Evolutionary conservation across 2,888 invertebrate species (phyloP).

Genomic region (Drosophila tanythrix): DNA sequence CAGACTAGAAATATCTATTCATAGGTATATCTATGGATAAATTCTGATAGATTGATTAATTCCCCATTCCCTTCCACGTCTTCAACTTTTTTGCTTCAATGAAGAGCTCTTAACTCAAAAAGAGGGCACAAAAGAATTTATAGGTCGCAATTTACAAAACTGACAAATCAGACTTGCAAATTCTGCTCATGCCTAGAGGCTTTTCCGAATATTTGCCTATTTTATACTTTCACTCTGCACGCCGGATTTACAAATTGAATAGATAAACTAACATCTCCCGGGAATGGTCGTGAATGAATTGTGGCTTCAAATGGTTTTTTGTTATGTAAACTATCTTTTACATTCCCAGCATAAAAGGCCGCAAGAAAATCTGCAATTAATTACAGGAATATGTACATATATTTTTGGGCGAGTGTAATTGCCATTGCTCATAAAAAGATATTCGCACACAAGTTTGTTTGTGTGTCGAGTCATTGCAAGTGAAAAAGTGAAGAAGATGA

Average conservation of each 20-base stretch:
- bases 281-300: background rate
- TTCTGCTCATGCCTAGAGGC: background rate
- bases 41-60: background rate
- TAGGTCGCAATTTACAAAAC: background rate
- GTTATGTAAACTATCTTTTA: conserved; percentile 5
- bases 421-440: conserved; percentile 18
- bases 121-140: background rate
- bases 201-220: background rate
- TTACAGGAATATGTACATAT: background rate
- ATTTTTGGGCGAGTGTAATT: conserved; percentile 37
- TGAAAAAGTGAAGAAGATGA: conserved; percentile 18
- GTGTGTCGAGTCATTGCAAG: conserved; percentile 51
- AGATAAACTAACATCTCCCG: background rate
- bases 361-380: conserved; percentile 14
- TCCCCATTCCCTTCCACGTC: background rate
- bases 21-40: background rate
- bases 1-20: background rate
- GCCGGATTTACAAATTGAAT: background rate
- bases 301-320: background rate
- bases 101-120: background rate
- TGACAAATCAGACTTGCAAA: background rate
- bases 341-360: background rate
- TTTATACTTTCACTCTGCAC: background rate
- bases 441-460: conserved; percentile 16
- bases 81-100: background rate